Evolutionary conservation across 2,797 vertebrate species (phyloP), one percentile per base, ranked within the genome.

Genomic region (Brotula barbata): DNA sequence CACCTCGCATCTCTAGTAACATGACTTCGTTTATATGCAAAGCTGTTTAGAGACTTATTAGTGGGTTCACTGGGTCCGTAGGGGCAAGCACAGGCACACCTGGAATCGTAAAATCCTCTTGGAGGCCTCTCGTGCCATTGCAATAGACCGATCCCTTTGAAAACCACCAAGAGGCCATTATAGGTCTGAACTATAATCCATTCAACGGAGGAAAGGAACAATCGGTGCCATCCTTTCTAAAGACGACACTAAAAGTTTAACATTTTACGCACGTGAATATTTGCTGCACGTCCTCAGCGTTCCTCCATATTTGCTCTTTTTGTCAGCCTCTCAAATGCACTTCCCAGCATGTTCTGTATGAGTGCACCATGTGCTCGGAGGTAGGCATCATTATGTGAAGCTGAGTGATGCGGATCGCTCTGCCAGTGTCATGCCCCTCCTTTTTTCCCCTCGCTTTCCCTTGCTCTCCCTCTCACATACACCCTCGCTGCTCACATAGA

Each of bases 51-150:
- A 23, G 7, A 64, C 59, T 73, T 48, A 76, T 81, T 70, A 77
- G 68, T 63, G 64, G 13, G 54, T 52, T 67, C 34, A 72, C 61
- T 69, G 44, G 25, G 49, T 71, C 78, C 33, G 41, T 3, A 34
- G 61, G 65, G 72, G 73, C 33, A 31, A 37, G 57, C 45, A 62
- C 45, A 74, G 60, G 34, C 74, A 67, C 77, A 83, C 80, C 78
- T 77, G 71, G 54, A 56, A 69, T 79, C 68, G 72, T 82, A 74
- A 87, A 82, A 70, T 52, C 1, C 50, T 45, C 28, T 66, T 73
- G 62, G 39, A 45, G 53, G 58, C 17, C 61, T 44, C 63, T 51
- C 7, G 3, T 58, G 61, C 57, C 62, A 64, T 68, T 50, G 34
- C 64, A 52, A 16, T 57, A 50, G 45, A 46, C 68, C 16, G 20